Percentiles rank a stretch among this genome's conserved stretches.
Conservation (phyloP, 2,888 invertebrate species). For the Sacculina carcini region DNA sequence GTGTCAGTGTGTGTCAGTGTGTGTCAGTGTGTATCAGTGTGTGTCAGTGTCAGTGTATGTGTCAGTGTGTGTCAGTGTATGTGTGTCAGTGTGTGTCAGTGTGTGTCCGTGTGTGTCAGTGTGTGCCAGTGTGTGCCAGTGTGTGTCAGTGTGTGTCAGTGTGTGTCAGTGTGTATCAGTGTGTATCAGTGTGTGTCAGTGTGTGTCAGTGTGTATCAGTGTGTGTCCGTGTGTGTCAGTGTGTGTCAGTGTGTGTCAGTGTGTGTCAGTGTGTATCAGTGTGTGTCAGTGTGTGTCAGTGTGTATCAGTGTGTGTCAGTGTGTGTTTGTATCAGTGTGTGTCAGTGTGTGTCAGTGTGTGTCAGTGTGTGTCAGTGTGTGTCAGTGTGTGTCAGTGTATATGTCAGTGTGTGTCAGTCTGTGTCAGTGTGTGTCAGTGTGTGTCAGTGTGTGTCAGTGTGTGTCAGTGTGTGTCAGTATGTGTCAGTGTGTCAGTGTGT, state of each 20-base stretch:
- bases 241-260: conserved; percentile 2
- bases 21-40: too few species aligned
- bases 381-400: conserved; percentile 3
- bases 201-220: too few species aligned
- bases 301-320: background rate
- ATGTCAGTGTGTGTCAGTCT: conserved; percentile 1
- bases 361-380: conserved; percentile 7
- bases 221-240: background rate
- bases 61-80: too few species aligned
- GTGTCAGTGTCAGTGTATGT: too few species aligned
- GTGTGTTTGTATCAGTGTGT: conserved; percentile 3
- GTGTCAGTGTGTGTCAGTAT: too few species aligned
- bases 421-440: background rate
- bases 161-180: too few species aligned
- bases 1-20: too few species aligned
- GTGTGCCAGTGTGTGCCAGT: too few species aligned
- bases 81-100: too few species aligned
- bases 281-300: background rate
- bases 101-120: too few species aligned
- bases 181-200: too few species aligned
- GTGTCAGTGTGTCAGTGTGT: background rate
- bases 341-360: conserved; percentile 8
- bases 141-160: too few species aligned
- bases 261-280: background rate
- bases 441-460: background rate